Percentiles rank a stretch among this genome's conserved stretches.
phyloP scores from a whole-genome alignment of 2,888 invertebrate species.

The Muschampia plurimacula region DNA sequence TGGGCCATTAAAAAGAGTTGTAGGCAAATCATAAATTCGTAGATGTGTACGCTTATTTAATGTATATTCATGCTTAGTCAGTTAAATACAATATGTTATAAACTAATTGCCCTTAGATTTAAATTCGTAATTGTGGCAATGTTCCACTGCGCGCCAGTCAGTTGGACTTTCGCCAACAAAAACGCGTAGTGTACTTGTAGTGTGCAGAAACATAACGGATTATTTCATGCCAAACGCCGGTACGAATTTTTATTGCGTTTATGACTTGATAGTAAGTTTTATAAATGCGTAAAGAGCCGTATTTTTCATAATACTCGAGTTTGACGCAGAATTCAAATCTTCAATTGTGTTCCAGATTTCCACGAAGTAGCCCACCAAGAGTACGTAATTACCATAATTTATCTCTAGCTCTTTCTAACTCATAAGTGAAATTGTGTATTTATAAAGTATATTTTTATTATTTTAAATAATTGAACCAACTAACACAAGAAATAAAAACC shows the following conservation, averaged over 20 bases:
- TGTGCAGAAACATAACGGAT: constrained; percentile 20
- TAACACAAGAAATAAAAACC: too few species aligned
- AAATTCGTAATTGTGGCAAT: constrained; percentile 25
- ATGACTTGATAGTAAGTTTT: not conserved
- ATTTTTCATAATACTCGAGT: not conserved
- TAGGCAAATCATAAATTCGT: too few species aligned
- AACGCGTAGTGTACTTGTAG: constrained; percentile 35
- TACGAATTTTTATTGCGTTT: constrained; percentile 9
- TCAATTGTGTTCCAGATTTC: too few species aligned
- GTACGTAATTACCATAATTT: too few species aligned
- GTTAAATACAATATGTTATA: constrained; percentile 19
- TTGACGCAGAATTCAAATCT: too few species aligned
- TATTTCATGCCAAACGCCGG: constrained; percentile 17
- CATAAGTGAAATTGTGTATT: too few species aligned
- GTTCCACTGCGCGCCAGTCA: constrained; percentile 39
- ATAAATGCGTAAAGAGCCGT: not conserved
- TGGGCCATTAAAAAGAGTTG: too few species aligned
- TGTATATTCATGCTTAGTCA: constrained; percentile 3
- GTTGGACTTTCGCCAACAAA: constrained; percentile 44
- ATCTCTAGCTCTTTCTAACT: too few species aligned
- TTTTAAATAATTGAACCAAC: too few species aligned
- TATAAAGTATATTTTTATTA: too few species aligned
- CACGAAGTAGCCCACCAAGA: too few species aligned
- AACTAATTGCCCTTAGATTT: constrained; percentile 28
- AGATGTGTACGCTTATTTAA: not conserved